Evolutionary conservation across 1,140 invertebrate species (phyloP), one percentile per base, ranked within the genome.

Genomic region (Carcinoscorpius rotundicauda): DNA sequence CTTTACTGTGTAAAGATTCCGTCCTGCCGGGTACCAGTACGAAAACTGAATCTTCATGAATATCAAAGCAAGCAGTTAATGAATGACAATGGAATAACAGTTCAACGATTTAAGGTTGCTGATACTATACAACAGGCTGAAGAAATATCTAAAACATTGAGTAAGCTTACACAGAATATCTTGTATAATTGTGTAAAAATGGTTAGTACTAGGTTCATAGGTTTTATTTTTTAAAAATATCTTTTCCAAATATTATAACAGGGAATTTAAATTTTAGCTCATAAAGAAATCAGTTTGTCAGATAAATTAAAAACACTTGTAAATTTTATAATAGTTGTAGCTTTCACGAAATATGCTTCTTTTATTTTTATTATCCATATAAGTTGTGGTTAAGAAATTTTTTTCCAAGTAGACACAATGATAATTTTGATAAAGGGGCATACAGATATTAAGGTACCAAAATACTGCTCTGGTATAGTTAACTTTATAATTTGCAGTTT

Each of bases 1-100:
- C 29, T 29, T 29, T 29, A 29, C 29, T 29, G 29, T 29, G 29
- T 29, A 29, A 29, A 29, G 29, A 29, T 29, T 29, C 29, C 29
- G 29, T 29, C 29, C 29, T 29, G 29, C 29, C 53, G 3, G n/a
- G 53, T 55, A 8, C 53, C 53, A 6, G 53, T 55, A 55, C 53
- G 53, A 8, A 49, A 51, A 10, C 81, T 99, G 60, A 98, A 98
- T 82, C 80, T 99, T 5, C 83, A 99, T 71, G 97, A 99, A 80
- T 98, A 95, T 77, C 95, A 98, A 75, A 97, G 95, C 74, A 99
- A 99, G 80, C 85, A 92, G 72, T 79, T 99, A 4, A 81, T 99
- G 64, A 81, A 85, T 67, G 86, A 94, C 72, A 84, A 89, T 80
- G 88, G 90, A 6, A 89, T 99, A 10, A 86, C 87, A 49, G 89